These are phyloP conservation scores for Leucopternis melanops DNA, from an alignment of 2,113 vertebrate genomes.

Conservation along the genomic window DNA sequence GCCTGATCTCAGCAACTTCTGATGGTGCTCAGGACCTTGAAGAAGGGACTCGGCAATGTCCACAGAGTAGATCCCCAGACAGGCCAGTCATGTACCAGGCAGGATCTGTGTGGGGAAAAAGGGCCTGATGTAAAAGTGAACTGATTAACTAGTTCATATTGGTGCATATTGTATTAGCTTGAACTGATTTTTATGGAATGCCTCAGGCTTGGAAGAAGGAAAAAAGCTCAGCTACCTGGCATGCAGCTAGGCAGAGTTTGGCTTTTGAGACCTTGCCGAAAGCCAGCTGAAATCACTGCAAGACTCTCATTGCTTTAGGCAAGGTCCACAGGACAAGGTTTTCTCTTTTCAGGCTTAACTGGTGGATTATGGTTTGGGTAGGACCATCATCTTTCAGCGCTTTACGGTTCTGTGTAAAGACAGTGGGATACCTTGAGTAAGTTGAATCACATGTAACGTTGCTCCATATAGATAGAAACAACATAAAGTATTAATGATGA, in stretches of 20 bases:
- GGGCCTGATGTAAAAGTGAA: not conserved
- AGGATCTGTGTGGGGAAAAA: not conserved
- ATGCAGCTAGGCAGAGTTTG: not conserved
- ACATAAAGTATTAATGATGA: not conserved
- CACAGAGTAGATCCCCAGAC: not conserved
- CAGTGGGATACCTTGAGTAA: not conserved
- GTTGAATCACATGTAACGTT: rapidly evolving
- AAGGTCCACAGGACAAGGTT: not conserved
- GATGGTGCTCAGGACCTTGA: not conserved
- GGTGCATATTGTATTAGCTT: not conserved
- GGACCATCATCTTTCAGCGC: not conserved
- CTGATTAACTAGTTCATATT: not conserved
- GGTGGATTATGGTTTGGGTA: not conserved
- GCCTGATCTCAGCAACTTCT: not conserved
- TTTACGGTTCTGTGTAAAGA: not conserved
- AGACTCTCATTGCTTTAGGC: not conserved
- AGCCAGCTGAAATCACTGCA: not conserved
- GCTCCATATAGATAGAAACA: not conserved
- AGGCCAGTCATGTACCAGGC: too few species aligned
- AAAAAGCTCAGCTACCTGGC: not conserved
- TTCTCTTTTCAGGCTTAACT: not conserved
- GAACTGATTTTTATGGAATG: not conserved
- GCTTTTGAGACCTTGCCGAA: not conserved
- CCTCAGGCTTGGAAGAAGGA: not conserved
- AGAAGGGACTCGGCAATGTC: not conserved